A percentile compares a stretch with the other conserved stretches of the same genome.
Evolutionary conservation across 2,113 vertebrate genomes (phyloP).

Genomic region (Malurus alboscapulatus): DNA sequence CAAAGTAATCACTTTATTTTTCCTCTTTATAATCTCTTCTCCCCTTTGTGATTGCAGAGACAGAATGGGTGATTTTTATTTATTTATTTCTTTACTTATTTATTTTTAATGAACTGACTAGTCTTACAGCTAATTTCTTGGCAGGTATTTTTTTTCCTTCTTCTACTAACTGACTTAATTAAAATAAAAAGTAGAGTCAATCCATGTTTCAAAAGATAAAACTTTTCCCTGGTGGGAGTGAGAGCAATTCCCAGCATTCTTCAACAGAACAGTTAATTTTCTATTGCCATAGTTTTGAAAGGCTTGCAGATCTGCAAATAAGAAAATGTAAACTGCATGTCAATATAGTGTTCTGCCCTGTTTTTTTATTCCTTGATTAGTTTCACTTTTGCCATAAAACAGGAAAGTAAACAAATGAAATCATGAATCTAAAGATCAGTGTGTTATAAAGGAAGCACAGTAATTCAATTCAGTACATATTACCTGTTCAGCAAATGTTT

Average conservation of each 20-base stretch:
- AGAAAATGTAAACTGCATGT: conserved; percentile 23
- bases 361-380: conserved; percentile 38
- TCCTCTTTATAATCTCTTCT: conserved; percentile 9
- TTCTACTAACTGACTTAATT: conserved; percentile 32
- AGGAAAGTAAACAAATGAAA: conserved; percentile 59
- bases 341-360: neutral
- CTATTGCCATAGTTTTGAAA: conserved; percentile 23
- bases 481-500: conserved; percentile 46
- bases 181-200: conserved; percentile 24
- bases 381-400: conserved; percentile 63
- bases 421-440: conserved; percentile 59
- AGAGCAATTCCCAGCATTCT: conserved; percentile 18
- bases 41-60: neutral
- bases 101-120: conserved; percentile 1
- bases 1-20: conserved; percentile 7
- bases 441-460: conserved; percentile 36
- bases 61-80: neutral
- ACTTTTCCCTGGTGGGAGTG: neutral
- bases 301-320: conserved; percentile 40
- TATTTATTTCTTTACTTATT: neutral
- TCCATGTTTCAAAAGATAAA: conserved; percentile 38
- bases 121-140: neutral
- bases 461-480: conserved; percentile 60
- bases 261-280: conserved; percentile 39
- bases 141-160: neutral